These are phyloP conservation scores for Nymphalis urticae DNA, from an alignment of 2,888 invertebrate species.

Conservation along the genomic window DNA sequence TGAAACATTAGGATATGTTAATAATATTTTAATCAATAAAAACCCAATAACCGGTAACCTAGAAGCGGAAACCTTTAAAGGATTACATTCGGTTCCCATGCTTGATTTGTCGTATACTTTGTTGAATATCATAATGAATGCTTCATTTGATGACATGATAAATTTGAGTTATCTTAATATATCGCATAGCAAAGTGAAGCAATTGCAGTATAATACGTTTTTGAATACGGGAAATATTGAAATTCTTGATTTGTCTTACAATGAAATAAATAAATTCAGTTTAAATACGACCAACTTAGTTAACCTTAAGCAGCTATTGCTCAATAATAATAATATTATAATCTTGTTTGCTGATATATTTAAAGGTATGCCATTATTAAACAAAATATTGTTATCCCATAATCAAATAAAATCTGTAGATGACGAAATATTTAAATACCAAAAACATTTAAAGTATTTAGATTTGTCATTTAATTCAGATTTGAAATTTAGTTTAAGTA, in stretches of 20 bases:
- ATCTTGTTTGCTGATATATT: conserved; percentile 45
- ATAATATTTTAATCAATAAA: conserved; percentile 55
- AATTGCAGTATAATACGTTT: conserved; percentile 58
- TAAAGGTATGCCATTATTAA: conserved; percentile 45
- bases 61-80: conserved; percentile 54
- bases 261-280: conserved; percentile 50
- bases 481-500: conserved; percentile 44
- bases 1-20: conserved; percentile 47
- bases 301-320: conserved; percentile 47
- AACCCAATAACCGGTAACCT: conserved; percentile 57
- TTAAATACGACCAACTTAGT: conserved; percentile 55
- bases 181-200: conserved; percentile 53
- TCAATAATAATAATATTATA: conserved; percentile 58
- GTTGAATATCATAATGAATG: conserved; percentile 52
- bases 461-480: conserved; percentile 60
- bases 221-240: conserved; percentile 50
- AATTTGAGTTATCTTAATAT: conserved; percentile 55
- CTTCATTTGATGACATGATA: conserved; percentile 59
- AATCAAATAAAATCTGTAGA: conserved; percentile 50
- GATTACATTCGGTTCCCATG: conserved; percentile 53
- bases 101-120: conserved; percentile 59
- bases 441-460: conserved; percentile 48
- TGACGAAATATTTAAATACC: conserved; percentile 46
- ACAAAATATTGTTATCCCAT: conserved; percentile 48
- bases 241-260: conserved; percentile 61